Conservation (phyloP, 23 tunicate genomes). For the Diplosoma virens region DNA sequence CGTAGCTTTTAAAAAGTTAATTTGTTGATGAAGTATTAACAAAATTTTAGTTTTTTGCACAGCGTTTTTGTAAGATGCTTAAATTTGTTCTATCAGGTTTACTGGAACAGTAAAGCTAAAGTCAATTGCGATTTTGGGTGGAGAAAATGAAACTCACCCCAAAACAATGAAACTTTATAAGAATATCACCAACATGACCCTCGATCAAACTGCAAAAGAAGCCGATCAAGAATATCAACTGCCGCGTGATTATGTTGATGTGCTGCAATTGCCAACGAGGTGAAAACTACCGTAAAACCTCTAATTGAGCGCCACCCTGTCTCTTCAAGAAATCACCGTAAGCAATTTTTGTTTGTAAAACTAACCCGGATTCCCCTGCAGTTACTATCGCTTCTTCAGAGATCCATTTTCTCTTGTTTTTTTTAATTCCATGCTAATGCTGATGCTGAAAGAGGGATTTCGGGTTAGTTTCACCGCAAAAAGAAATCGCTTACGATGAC, state of each 20-base stretch:
- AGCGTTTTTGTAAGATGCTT: not conserved
- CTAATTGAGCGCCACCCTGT: no score
- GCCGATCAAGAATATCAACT: constrained; percentile 68
- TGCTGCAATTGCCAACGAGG: constrained; percentile 75
- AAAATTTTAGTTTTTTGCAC: not conserved
- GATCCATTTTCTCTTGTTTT: no score
- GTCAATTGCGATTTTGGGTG: constrained; percentile 82
- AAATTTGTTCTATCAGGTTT: constrained; percentile 38
- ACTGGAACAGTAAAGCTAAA: constrained; percentile 88
- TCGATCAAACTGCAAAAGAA: constrained; percentile 69
- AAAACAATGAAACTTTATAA: constrained; percentile 73
- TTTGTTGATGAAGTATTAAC: not conserved
- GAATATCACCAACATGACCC: constrained; percentile 78
- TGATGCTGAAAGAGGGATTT: no score
- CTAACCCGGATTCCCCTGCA: no score
- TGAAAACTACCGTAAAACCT: not conserved
- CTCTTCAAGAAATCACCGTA: no score
- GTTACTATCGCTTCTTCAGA: no score
- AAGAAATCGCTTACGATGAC: no score
- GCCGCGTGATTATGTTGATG: constrained; percentile 55
- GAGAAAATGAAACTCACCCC: constrained; percentile 84
- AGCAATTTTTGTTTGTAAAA: no score
- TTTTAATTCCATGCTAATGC: no score
- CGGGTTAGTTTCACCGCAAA: no score
- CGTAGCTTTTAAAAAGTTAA: no score